These are phyloP conservation scores for Patella caerulea DNA, from an alignment of 2,888 invertebrate genomes.

Conservation along the genomic window DNA sequence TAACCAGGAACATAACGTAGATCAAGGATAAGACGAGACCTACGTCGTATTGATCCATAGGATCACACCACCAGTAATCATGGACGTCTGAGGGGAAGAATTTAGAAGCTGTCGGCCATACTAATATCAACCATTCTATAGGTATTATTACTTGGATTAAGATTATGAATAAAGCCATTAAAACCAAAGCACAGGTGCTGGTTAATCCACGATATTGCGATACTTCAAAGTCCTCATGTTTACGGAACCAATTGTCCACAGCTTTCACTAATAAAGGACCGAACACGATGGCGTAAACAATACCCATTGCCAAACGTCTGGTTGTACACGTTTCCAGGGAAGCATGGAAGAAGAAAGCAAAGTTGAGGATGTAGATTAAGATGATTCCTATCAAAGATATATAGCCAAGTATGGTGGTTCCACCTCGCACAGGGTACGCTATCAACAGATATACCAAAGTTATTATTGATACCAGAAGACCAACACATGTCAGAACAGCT, in stretches of 20 bases:
- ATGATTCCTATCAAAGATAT: constrained; percentile 72
- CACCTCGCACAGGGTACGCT: constrained; percentile 68
- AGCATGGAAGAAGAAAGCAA: constrained; percentile 72
- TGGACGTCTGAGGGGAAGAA: constrained; percentile 36
- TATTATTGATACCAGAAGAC: constrained; percentile 68
- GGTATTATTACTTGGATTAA: constrained; percentile 71
- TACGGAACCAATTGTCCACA: constrained; percentile 70
- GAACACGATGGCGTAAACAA: constrained; percentile 72
- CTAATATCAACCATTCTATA: constrained; percentile 71
- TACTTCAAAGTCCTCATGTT: constrained; percentile 44
- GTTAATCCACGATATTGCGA: constrained; percentile 57
- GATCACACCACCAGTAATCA: constrained; percentile 64
- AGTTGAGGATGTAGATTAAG: constrained; percentile 71
- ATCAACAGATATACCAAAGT: constrained; percentile 69
- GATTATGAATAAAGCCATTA: constrained; percentile 63
- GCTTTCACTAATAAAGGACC: constrained; percentile 72
- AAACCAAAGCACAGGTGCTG: constrained; percentile 65
- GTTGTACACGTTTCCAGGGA: constrained; percentile 69
- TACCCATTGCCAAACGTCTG: constrained; percentile 70
- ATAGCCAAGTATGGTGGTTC: constrained; percentile 71
- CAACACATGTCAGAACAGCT: constrained; percentile 66
- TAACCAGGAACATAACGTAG: constrained; percentile 71
- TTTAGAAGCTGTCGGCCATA: constrained; percentile 64
- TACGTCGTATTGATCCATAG: constrained; percentile 64
- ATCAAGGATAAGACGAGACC: constrained; percentile 71